These are phyloP conservation scores for Anodontia alba DNA, from an alignment of 2,888 invertebrate species.

Conservation along the genomic window DNA sequence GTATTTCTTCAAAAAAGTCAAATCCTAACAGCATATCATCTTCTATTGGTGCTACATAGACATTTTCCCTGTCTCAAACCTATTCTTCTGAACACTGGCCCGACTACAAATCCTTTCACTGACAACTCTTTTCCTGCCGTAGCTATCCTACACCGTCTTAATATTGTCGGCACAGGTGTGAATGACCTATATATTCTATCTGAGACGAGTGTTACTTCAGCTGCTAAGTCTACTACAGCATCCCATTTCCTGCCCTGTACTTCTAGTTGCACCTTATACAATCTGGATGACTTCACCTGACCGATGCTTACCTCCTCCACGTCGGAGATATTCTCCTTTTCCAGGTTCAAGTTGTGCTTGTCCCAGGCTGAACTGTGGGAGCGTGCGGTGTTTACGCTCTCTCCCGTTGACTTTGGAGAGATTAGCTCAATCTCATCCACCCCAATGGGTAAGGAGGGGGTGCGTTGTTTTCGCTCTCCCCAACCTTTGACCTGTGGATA, in stretches of 20 bases:
- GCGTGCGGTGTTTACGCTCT: no score
- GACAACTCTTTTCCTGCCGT: neutral
- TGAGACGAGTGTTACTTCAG: neutral
- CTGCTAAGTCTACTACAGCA: neutral
- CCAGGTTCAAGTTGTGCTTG: no score
- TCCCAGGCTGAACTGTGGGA: no score
- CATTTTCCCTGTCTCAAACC: neutral
- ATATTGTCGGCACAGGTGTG: neutral
- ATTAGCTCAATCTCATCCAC: no score
- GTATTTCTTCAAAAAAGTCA: neutral
- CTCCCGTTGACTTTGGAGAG: no score
- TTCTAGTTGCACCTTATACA: neutral
- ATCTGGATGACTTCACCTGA: neutral
- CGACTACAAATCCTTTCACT: neutral
- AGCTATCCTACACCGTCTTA: neutral
- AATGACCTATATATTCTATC: neutral
- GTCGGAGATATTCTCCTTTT: no score
- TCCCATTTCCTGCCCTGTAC: neutral
- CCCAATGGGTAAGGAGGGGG: no score
- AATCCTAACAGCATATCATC: neutral
- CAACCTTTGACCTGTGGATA: no score
- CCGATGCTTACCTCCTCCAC: neutral
- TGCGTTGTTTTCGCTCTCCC: no score
- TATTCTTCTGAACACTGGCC: neutral
- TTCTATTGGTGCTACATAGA: neutral